Base-by-base conservation (phyloP, 2,797 vertebrate species). In the Enteromius unitaeniatus region DNA sequence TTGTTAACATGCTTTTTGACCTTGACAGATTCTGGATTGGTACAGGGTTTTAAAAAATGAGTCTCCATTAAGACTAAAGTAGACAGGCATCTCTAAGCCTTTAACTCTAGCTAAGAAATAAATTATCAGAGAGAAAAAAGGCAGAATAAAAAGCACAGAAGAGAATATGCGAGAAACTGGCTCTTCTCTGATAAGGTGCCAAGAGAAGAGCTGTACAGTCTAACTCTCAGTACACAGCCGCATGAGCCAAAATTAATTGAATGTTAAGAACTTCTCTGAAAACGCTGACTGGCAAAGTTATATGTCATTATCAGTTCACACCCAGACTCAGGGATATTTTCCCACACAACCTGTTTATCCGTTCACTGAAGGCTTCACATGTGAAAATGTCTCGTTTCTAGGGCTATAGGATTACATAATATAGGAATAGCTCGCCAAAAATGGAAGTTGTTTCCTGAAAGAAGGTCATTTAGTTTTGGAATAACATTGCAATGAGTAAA, bases 61-160 rank as follows among this genome's bases (percentile, higher is more conserved):
- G 88, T 87, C 84, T 77, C 90, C 91, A 92, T 92, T 89, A 88
- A 87, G 87, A 87, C 86, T 65, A 87, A 90, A 89, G 91, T 90
- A 92, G 78, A 69, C 90, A 87, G 85, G 87, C 90, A 91, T 91
- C 87, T 91, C 88, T 91, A 93, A 93, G 91, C 93, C 91, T 93
- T 93, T 94, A 93, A 94, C 90, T 89, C 92, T 89, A 84, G 90
- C 89, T 92, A 91, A 90, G 91, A 91, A 88, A 73, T 83, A 92
- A 91, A 94, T 93, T 91, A 91, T 92, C 73, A 26, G 87, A 89
- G 87, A 91, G 86, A 81, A 87, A 83, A 68, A 64, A 69, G 64
- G 23, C 60, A n/a, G 45, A 67, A 67, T 82, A 55, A 82, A 68
- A 60, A 51, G 62, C 28, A 76, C 34, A 21, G 53, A 26, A 49